Evolutionary conservation across 1,140 invertebrate genomes (phyloP), one percentile per base, ranked within the genome.

Genomic region (Euborellia annulipes): DNA sequence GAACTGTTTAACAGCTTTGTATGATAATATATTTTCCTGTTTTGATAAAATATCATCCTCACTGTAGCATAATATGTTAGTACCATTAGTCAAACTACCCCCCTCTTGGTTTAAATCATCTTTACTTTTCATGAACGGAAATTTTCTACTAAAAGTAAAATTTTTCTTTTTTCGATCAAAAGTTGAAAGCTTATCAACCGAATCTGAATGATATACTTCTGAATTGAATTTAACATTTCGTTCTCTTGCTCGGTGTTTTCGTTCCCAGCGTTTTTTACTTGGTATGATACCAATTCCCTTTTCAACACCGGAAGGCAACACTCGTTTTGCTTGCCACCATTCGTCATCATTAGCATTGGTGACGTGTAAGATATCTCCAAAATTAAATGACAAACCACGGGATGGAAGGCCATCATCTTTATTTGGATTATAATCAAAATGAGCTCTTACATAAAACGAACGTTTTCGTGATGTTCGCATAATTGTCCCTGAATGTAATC

Each of bases 291-390:
- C 85, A 32, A 79, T 75, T 55, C 68, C 65, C 22, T 66, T 53
- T 14, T 65, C 62, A 21, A 60, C 57, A 32, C 78, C 70, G 36
- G 76, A 72, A 3, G 76, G 72, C 36, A 78, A 55, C 3, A 76
- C 64, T 41, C 67, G 61, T 47, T 73, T 65, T 19, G 94, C 94
- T 63, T 97, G 94, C 95, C 95, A 99, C 95, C 95, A 99, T 64
- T 98, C 93, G 63, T 98, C 94, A 65, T 99, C 96, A 49, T 87
- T 92, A 38, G 94, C 93, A 65, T 99, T 99, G 22, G 91, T 95
- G 40, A 99, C 94, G 63, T 98, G 93, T 41, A 99, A 68, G 54
- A 99, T 97, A 61, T 98, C 95, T 8, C 96, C 96, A 62, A 96
- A 96, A 52, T 79, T 75, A 65, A 99, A 99, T 11, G 86, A 79